Evolutionary conservation across 92 coral and sea anemone species (phyloP).

Genomic region (Diadumene lineata): DNA sequence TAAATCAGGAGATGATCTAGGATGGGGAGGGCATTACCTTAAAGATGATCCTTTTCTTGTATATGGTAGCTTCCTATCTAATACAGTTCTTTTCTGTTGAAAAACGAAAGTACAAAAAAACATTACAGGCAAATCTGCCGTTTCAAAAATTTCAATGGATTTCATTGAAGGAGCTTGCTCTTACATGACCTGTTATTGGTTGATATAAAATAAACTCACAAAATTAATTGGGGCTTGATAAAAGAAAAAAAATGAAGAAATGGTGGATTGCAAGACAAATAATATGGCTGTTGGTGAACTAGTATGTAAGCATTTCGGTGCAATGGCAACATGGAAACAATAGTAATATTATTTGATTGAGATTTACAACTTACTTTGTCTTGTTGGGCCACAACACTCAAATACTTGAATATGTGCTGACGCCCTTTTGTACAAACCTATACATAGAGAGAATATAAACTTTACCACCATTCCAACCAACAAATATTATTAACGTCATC

Average conservation of each 20-base stretch:
- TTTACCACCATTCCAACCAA: too few relatives aligned
- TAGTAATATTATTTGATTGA: background rate
- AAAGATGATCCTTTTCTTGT: constrained; percentile 41
- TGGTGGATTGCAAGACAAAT: too few relatives aligned
- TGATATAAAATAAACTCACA: too few relatives aligned
- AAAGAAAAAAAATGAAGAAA: too few relatives aligned
- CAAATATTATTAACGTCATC: background rate
- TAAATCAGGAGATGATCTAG: too few relatives aligned
- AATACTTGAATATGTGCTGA: constrained; percentile 92
- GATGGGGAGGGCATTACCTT: too few relatives aligned
- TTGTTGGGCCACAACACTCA: constrained; percentile 89
- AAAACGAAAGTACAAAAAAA: background rate
- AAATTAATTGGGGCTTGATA: too few relatives aligned
- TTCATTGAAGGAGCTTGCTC: too few relatives aligned
- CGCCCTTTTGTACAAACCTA: constrained; percentile 95
- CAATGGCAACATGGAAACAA: background rate
- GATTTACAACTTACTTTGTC: constrained; percentile 68
- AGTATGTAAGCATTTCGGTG: background rate
- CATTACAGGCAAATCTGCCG: background rate
- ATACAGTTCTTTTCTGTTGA: constrained; percentile 65
- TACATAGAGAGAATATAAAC: constrained; percentile 1
- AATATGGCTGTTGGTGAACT: too few relatives aligned
- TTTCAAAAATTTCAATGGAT: background rate
- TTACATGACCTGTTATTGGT: too few relatives aligned
- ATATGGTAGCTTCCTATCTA: constrained; percentile 53